Base-by-base conservation (phyloP, 2,113 vertebrate genomes). In the Podocnemis expansa region DNA sequence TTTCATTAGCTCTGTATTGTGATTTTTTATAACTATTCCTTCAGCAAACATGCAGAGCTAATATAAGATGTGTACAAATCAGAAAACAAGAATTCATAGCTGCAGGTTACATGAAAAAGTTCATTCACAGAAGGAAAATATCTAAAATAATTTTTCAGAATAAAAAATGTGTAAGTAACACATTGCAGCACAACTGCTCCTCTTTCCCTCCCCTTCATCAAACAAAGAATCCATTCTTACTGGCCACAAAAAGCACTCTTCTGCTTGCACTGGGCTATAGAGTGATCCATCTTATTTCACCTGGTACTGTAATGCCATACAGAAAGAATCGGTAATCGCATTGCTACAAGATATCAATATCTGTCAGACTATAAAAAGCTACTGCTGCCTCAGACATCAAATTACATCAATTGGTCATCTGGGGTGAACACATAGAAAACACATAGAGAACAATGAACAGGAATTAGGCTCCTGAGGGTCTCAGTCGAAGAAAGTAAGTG, bases 331-430 rank as follows among this genome's bases (percentile, higher is more conserved):
- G 93, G 76, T 82, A 96, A 86, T 91, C 78, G 34, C 0, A 1
- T 43, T 82, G 38, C 84, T 87, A 78, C 21, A 54, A 82, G 89
- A 85, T 85, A 89, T 91, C 93, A 92, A 73, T 95, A 95, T 92
- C 79, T 96, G 87, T 75, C 87, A 90, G 84, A 17, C 76, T 31
- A 79, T 0, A 0, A 94, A 88, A 91, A 94, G 14, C 73, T 84
- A 25, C 2, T 58, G 80, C 89, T 96, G 83, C 78, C 92, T 96
- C 1, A 43, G 63, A 94, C 82, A 89, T 70, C 79, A 95, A 63
- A 95, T 95, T 95, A 96, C 41, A 95, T 96, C 91, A 97, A 87
- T 85, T 96, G 78, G 88, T 91, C 87, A 94, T 97, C 95, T 96
- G 92, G 88, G 76, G 79, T 94, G 91, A 96, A 92, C 91, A 94